Evolutionary conservation across 2,113 vertebrate species (phyloP).

Genomic region (Amblyopsis rosae): DNA sequence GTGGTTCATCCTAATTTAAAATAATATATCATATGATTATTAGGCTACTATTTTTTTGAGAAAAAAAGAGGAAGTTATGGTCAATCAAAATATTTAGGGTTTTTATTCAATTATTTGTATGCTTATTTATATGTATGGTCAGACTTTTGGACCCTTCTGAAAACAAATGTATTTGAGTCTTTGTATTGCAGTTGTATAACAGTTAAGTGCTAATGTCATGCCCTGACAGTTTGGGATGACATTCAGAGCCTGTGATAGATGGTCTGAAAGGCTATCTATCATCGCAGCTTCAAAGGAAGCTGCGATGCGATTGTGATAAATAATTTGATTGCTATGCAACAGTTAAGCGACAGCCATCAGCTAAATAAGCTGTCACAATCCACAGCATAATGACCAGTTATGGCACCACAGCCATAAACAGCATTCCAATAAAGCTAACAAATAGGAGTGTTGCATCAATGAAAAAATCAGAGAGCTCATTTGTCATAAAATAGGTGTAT

Average conservation of each 20-base stretch:
- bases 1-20: too few relatives aligned
- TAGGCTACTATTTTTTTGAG: too few relatives aligned
- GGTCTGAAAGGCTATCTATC: constrained; percentile 30
- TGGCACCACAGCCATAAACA: constrained; percentile 18
- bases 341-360: constrained; percentile 60
- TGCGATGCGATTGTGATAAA: constrained; percentile 51
- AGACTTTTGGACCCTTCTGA: too few relatives aligned
- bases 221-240: constrained; percentile 37
- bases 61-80: too few relatives aligned
- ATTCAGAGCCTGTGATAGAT: constrained; percentile 51
- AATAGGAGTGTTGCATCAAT: neutral
- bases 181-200: constrained; percentile 28
- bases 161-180: neutral
- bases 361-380: constrained; percentile 63
- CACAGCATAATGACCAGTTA: constrained; percentile 42
- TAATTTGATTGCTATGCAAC: constrained; percentile 65
- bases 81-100: too few relatives aligned
- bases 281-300: constrained; percentile 3
- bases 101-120: too few relatives aligned
- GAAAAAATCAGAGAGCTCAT: neutral
- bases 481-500: neutral
- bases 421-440: neutral
- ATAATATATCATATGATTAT: too few relatives aligned
- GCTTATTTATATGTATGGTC: too few relatives aligned
- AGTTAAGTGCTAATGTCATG: constrained; percentile 11